Conservation (phyloP, 2,113 vertebrate species). For the Albula glossodonta region DNA sequence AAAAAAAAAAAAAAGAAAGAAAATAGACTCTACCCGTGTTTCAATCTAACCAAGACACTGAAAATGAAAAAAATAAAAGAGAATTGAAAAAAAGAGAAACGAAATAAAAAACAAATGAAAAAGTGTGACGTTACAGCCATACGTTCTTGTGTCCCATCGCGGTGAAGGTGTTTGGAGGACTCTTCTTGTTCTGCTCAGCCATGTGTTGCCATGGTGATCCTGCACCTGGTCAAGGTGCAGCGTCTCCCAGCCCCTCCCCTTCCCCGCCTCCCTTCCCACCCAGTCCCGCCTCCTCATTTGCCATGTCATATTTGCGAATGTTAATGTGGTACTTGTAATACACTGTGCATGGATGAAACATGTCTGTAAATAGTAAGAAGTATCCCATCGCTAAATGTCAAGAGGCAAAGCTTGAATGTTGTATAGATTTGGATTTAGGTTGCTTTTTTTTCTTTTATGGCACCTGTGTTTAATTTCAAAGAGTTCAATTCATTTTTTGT, state of each 20-base stretch:
- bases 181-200: slow-evolving; percentile 42
- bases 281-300: slow-evolving; percentile 33
- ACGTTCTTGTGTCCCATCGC: slow-evolving; percentile 62
- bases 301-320: slow-evolving; percentile 71
- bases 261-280: slow-evolving; percentile 7
- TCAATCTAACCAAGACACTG: neutral
- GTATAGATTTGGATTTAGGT: slow-evolving; percentile 9
- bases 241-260: slow-evolving; percentile 42
- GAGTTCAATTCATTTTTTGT: neutral
- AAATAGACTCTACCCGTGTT: slow-evolving; percentile 23
- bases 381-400: slow-evolving; percentile 15
- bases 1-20: neutral
- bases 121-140: slow-evolving; percentile 70
- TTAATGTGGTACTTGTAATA: slow-evolving; percentile 77
- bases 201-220: slow-evolving; percentile 23
- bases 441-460: neutral
- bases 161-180: slow-evolving; percentile 51
- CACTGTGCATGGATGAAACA: slow-evolving; percentile 75
- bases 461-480: slow-evolving; percentile 4
- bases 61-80: slow-evolving; percentile 42
- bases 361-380: slow-evolving; percentile 23
- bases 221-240: neutral
- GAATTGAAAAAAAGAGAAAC: slow-evolving; percentile 23
- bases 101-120: slow-evolving; percentile 30
- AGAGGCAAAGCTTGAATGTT: neutral